Evolutionary conservation across 37 sponge, comb jelly and placozoan genomes (phyloP), one percentile per base, ranked within the genome.

Genomic region (Halisarca cf. caerulea): DNA sequence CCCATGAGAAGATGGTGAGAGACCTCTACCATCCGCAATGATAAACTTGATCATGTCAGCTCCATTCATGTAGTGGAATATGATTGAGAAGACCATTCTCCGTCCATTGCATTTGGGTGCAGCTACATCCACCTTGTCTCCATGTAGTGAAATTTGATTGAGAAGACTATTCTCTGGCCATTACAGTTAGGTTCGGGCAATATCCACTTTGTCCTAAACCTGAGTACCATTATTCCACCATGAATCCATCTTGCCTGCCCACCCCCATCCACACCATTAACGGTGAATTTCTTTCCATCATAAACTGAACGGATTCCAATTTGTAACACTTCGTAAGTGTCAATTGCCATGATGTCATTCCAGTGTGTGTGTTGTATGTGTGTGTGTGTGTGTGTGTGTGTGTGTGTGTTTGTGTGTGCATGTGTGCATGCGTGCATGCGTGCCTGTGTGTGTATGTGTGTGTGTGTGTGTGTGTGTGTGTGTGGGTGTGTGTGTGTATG

Each of bases 111-210:
- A 80, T 36, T 57, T 57, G 15, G 80, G 80, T 25, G 57, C 59
- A 58, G 80, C 1, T 25, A 80, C 57, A 20, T 41, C 41, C 32
- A 41, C 80, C 58, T 41, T 80, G 58, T 69, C 71, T 21, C 33
- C 33, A 60, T 8, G 40, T 60, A 59, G 60, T 81, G 62, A 24
- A 35, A 81, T 0, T 27, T 41, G 0, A 81, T 47, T 64, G 64
- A 62, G 42, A 81, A 81, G 7, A 59, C 66, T 23, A 81, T n/a
- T 25, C 24, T 62, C 24, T 59, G 39, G 4, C 62, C 62, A 0
- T 81, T 61, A 60, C 82, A 81, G 40, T 61, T 61, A 24, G 82
- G 82, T 37, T 60, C 66, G 38, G 82, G 2, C 24, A 81, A 38
- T 15, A 40, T 35, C 24, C 28, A 62, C 40, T 47, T 81, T 21